Conservation (phyloP, 2,113 vertebrate genomes). For the Rhynchopsitta pachyrhyncha region DNA sequence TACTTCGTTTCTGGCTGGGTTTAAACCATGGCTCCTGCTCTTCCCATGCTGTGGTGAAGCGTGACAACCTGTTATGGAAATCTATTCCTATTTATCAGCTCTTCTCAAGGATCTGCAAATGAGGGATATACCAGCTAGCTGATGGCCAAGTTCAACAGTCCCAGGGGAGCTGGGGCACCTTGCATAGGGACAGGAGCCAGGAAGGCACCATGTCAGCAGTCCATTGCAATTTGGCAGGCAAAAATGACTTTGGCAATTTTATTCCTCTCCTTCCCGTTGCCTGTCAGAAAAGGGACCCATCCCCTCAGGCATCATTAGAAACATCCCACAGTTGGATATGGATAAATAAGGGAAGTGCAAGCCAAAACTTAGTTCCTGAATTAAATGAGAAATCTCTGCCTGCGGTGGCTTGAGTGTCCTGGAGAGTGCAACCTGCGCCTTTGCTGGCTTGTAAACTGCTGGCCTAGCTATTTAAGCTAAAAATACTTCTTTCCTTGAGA, state of each 20-base stretch:
- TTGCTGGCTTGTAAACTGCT: background rate
- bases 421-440: background rate
- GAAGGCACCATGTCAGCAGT: background rate
- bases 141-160: background rate
- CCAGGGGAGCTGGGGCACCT: background rate
- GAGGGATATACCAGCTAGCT: background rate
- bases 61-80: background rate
- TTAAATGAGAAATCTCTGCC: background rate
- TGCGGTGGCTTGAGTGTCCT: background rate
- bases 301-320: background rate
- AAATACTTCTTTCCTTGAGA: slow-evolving; percentile 13
- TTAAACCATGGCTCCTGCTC: background rate
- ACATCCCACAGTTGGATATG: background rate
- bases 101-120: background rate
- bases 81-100: background rate
- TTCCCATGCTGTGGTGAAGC: background rate
- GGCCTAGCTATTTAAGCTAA: background rate
- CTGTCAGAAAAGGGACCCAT: background rate
- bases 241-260: slow-evolving; percentile 7
- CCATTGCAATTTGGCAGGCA: background rate
- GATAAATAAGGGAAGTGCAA: background rate
- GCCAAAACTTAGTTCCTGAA: background rate
- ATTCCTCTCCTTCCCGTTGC: background rate
- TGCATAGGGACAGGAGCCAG: rapidly evolving
- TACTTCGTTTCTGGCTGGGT: background rate